phyloP scores from a whole-genome alignment of 2,888 invertebrate species.

The Acleris holmiana region DNA sequence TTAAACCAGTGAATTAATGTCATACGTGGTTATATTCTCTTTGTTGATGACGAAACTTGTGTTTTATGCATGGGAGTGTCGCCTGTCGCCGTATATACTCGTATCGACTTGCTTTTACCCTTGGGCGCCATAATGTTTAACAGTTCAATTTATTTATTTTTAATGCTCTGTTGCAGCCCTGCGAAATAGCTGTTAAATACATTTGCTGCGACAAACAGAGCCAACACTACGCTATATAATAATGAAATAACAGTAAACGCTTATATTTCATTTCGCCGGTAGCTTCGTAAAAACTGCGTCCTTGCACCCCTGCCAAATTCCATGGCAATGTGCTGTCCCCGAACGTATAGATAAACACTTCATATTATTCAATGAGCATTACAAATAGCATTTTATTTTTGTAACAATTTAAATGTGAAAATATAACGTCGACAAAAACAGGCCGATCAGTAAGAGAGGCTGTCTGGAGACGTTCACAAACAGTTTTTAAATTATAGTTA shows the following conservation, averaged over 20 bases:
- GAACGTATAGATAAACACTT: constrained; percentile 40
- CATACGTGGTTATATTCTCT: no score
- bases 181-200: background rate
- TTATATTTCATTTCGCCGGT: constrained; percentile 40
- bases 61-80: no score
- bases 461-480: background rate
- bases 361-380: constrained; percentile 48
- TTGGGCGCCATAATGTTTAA: no score
- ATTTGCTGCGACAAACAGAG: constrained; percentile 6
- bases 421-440: constrained; percentile 31
- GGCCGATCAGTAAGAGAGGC: constrained; percentile 12
- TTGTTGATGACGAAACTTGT: no score
- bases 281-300: constrained; percentile 54
- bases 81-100: no score
- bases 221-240: constrained; percentile 23
- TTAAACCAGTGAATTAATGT: no score
- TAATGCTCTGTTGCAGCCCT: background rate
- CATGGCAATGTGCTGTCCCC: constrained; percentile 51
- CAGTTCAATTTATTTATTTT: no score
- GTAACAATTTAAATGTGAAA: constrained; percentile 38
- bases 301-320: constrained; percentile 70
- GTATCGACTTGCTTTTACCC: no score
- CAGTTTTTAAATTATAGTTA: background rate
- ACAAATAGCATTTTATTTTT: constrained; percentile 56
- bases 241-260: constrained; percentile 31